Percentiles rank a stretch among this genome's conserved stretches.
Conservation (phyloP, 2,888 invertebrate species). For the Linnaemya vulpina region DNA sequence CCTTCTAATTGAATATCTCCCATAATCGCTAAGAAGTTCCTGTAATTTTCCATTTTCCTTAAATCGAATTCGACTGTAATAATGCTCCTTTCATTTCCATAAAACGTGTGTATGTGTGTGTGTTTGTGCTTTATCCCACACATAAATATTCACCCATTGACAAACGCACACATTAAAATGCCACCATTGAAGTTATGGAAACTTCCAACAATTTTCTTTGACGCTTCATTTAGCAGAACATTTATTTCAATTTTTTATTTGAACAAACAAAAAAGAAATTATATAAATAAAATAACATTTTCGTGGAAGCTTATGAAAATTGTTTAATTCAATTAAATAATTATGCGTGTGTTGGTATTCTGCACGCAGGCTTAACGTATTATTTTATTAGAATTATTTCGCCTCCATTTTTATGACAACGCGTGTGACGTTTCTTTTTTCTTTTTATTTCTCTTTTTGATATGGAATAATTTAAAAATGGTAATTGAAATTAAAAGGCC, state of each 20-base stretch:
- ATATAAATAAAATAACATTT: slow-evolving; percentile 20
- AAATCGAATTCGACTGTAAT: too few species aligned
- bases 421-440: slow-evolving; percentile 18
- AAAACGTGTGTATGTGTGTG: too few species aligned
- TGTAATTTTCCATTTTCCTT: too few species aligned
- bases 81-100: too few species aligned
- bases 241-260: slow-evolving; percentile 59
- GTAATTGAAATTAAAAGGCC: slow-evolving; percentile 51
- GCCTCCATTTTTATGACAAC: slow-evolving; percentile 43
- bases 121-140: too few species aligned
- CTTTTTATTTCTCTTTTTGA: too few species aligned
- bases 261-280: slow-evolving; percentile 27
- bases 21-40: too few species aligned
- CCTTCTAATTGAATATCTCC: too few species aligned
- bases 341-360: slow-evolving; percentile 73
- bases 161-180: slow-evolving; percentile 32
- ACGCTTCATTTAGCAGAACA: slow-evolving; percentile 71
- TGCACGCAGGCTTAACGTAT: slow-evolving; percentile 61
- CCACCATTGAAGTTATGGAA: slow-evolving; percentile 47
- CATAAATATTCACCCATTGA: not conserved
- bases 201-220: slow-evolving; percentile 42
- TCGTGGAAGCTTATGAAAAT: slow-evolving; percentile 72
- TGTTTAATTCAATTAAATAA: slow-evolving; percentile 77
- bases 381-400: not conserved
- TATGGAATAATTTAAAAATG: slow-evolving; percentile 29